phyloP scores from a whole-genome alignment of 2,797 vertebrate genomes.

The Platalea minor region DNA sequence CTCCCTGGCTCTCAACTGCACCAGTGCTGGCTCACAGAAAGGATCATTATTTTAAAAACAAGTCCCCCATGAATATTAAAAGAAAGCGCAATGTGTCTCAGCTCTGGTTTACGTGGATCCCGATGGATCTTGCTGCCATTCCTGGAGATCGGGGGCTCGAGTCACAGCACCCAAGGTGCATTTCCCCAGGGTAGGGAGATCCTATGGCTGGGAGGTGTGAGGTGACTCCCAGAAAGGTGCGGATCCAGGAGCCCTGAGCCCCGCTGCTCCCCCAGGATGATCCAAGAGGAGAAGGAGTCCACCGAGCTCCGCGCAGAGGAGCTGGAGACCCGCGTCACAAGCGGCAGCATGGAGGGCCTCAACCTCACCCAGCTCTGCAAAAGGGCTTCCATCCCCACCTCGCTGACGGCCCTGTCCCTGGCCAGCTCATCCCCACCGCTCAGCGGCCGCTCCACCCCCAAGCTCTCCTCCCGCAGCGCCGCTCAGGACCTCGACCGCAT shows the following conservation, averaged over 20 bases:
- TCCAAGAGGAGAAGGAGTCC: slow-evolving; percentile 95
- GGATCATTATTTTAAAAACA: neutral
- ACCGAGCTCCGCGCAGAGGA: slow-evolving; percentile 92
- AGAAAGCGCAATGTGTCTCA: neutral
- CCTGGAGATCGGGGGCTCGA: rapidly evolving
- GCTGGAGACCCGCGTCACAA: slow-evolving; percentile 92
- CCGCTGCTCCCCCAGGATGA: slow-evolving; percentile 80
- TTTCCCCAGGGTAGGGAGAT: neutral
- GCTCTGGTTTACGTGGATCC: neutral
- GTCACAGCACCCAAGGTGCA: neutral
- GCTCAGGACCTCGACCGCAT: slow-evolving; percentile 94
- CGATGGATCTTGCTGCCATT: neutral
- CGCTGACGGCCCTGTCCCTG: slow-evolving; percentile 91
- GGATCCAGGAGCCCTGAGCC: neutral
- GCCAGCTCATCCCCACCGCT: slow-evolving; percentile 86
- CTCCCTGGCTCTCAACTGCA: neutral
- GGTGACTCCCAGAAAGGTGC: neutral
- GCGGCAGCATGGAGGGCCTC: slow-evolving; percentile 94
- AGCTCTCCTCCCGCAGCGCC: slow-evolving; percentile 85
- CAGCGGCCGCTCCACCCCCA: slow-evolving; percentile 90
- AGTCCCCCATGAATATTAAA: neutral
- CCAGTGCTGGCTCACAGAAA: neutral
- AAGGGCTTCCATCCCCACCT: slow-evolving; percentile 88
- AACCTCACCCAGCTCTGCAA: slow-evolving; percentile 88
- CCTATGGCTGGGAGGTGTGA: neutral